phyloP scores from a whole-genome alignment of 2,888 invertebrate species.

The Limnephilus auricula region DNA sequence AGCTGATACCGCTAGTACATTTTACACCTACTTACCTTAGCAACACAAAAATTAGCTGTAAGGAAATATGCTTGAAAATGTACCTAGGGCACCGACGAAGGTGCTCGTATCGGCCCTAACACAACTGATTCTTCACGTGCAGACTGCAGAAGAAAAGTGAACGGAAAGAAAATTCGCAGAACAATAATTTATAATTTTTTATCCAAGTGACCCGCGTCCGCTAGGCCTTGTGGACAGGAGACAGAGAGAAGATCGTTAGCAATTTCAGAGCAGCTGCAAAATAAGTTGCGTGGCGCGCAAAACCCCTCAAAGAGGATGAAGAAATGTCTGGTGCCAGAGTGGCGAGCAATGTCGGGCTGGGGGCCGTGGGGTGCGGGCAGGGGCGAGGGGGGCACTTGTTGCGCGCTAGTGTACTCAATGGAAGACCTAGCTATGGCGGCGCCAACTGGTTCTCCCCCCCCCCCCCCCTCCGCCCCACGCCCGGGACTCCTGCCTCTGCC shows the following conservation, averaged over 20 bases:
- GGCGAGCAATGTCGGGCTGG: background rate
- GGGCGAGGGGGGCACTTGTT: conserved; percentile 73
- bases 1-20: background rate
- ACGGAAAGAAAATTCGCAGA: background rate
- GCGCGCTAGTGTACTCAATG: conserved; percentile 71
- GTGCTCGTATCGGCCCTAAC: background rate
- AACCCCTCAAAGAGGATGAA: background rate
- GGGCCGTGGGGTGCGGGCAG: background rate
- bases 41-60: background rate
- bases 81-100: too few relatives aligned
- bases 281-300: background rate
- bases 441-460: conserved; percentile 55
- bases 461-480: background rate
- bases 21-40: background rate
- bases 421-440: conserved; percentile 68
- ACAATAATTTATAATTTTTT: background rate
- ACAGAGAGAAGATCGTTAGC: background rate
- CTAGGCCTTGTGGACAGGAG: background rate
- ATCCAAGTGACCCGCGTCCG: background rate
- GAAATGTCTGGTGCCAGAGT: conserved; percentile 23
- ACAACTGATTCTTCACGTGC: background rate
- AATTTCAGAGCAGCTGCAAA: conserved; percentile 14
- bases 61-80: background rate
- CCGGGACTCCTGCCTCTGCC: background rate
- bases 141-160: background rate